Conservation (phyloP, 2,113 vertebrate species). For the Gyps fulvus region DNA sequence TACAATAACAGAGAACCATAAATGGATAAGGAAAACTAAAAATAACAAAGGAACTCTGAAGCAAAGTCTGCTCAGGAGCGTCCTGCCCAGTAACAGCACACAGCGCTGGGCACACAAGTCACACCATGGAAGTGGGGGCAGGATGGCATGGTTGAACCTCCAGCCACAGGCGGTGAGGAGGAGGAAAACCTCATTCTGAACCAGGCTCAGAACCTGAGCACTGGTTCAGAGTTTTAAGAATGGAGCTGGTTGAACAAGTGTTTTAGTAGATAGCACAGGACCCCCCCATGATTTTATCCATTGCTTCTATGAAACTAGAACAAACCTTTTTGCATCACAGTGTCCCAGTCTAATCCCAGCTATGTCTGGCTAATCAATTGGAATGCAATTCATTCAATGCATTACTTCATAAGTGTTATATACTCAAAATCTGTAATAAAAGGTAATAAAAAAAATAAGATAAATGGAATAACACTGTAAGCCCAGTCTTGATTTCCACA, state of each 20-base stretch:
- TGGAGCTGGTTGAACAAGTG: not conserved
- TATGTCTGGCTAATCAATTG: not conserved
- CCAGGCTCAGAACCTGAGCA: not conserved
- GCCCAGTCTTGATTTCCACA: not conserved
- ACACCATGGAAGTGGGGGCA: too few species aligned
- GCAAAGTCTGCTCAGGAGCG: accelerated
- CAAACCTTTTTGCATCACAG: not conserved
- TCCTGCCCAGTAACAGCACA: not conserved
- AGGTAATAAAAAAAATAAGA: not conserved
- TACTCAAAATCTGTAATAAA: not conserved
- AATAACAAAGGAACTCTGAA: not conserved
- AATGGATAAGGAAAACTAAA: not conserved
- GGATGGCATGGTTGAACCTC: not conserved
- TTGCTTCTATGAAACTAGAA: not conserved
- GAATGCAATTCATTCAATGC: not conserved
- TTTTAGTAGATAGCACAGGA: not conserved
- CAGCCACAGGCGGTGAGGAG: not conserved
- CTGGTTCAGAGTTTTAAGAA: not conserved
- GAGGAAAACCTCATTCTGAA: not conserved
- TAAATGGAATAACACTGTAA: not conserved
- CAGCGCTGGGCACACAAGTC: not conserved
- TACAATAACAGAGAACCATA: not conserved
- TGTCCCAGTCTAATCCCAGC: not conserved
- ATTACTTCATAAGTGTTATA: not conserved
- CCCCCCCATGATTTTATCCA: not conserved